Base-by-base conservation (phyloP, 1,140 invertebrate species). In the Adoxophyes honmai region DNA sequence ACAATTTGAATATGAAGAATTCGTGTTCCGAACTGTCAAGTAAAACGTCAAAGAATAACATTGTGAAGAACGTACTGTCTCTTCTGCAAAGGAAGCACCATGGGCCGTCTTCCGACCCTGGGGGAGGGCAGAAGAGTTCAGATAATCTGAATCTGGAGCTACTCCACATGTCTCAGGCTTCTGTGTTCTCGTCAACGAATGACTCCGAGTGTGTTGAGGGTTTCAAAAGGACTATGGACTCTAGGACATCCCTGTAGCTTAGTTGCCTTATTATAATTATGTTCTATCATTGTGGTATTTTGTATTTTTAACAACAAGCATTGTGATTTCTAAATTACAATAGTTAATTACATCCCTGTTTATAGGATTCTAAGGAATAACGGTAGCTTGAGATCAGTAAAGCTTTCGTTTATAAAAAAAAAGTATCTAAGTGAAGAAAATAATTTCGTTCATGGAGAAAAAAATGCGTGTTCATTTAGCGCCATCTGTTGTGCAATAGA, bases 11-110 rank as follows among this genome's bases (percentile, higher is more conserved):
- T 0, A 77, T 69, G 62, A 62, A 8, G 0, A 35, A 68, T 9
- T 74, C 68, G 7, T 34, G 42, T 0, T 60, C 66, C 0, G 64
- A 73, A 5, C 16, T 62, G 11, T 73, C 80, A 0, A 81, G 68
- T 52, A 78, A 75, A 55, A 84, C 84, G 0, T 84, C 81, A 1
- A 87, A 84, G 39, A 81, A 70, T 34, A 74, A 78, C 54, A 55
- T 82, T 4, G 36, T 81, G 0, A 81, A 72, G 37, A 75, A 75
- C 59, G 69, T 87, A 3, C 34, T 80, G 0, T 75, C 76, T 0
- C 56, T 78, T 1, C 59, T 84, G 0, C 62, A 68, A 0, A 76
- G 60, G 34, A 75, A 65, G 35, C 70, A 68, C 34, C 60, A 58
- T 1, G 57, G 60, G 0, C 53, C 72, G 9, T 69, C 62, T 0